Evolutionary conservation across 2,888 invertebrate species (phyloP).

Genomic region (Plebejus argus): DNA sequence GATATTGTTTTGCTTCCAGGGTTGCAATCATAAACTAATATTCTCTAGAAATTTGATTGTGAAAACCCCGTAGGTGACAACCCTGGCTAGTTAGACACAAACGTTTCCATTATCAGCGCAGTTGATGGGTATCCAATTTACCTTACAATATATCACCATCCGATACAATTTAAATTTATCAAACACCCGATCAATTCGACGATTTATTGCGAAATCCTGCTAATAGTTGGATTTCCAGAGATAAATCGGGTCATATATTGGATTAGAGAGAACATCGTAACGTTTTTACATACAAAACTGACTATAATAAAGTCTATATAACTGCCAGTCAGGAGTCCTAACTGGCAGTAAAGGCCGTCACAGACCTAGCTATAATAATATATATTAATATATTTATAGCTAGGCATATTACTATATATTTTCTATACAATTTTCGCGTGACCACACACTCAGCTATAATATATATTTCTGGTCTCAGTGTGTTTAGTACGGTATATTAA

Average conservation of each 20-base stretch:
- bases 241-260: background rate
- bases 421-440: too few species aligned
- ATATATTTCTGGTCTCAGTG: too few species aligned
- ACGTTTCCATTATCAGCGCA: conserved; percentile 23
- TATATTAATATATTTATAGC: too few species aligned
- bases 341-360: too few species aligned
- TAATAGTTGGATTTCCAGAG: background rate
- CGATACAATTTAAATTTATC: conserved; percentile 28
- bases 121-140: conserved; percentile 29
- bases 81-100: conserved; percentile 12
- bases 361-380: too few species aligned
- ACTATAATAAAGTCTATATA: background rate
- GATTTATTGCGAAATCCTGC: conserved; percentile 13
- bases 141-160: conserved; percentile 21
- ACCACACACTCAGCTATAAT: too few species aligned
- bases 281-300: background rate
- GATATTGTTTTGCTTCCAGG: background rate
- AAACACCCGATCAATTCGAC: conserved; percentile 19
- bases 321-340: too few species aligned
- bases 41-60: background rate
- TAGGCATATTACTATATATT: too few species aligned
- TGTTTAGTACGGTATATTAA: too few species aligned
- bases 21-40: background rate
- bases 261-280: background rate
- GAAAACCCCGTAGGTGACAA: background rate